Evolutionary conservation across 2,113 vertebrate genomes (phyloP).

Genomic region (Phyllostomus hastatus): DNA sequence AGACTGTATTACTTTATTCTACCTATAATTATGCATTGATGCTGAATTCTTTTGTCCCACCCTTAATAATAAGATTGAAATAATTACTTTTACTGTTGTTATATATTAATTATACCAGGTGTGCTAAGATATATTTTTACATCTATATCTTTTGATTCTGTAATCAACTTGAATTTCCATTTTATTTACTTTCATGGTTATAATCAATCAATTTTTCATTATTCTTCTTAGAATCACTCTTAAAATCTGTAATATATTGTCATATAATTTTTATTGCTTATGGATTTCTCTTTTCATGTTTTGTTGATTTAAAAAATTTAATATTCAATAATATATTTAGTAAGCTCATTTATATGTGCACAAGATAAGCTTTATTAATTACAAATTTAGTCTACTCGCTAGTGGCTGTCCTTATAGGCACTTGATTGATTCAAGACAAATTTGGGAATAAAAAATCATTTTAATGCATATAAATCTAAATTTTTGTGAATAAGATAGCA

Average conservation of each 20-base stretch:
- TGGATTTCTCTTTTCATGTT: background rate
- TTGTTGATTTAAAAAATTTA: background rate
- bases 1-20: background rate
- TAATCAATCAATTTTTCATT: background rate
- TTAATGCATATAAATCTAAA: background rate
- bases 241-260: background rate
- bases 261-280: background rate
- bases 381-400: background rate
- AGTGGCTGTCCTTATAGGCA: background rate
- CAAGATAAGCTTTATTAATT: background rate
- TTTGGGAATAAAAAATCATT: background rate
- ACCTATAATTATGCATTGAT: background rate
- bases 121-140: background rate
- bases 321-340: background rate
- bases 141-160: background rate
- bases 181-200: background rate
- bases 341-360: background rate
- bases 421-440: background rate
- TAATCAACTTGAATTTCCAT: background rate
- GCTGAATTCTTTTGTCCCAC: background rate
- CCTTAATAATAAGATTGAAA: background rate
- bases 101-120: background rate
- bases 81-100: background rate
- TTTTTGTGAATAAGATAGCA: background rate
- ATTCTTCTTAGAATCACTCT: background rate